phyloP scores from a whole-genome alignment of 2,888 invertebrate species.

The Chouioia cunea region DNA sequence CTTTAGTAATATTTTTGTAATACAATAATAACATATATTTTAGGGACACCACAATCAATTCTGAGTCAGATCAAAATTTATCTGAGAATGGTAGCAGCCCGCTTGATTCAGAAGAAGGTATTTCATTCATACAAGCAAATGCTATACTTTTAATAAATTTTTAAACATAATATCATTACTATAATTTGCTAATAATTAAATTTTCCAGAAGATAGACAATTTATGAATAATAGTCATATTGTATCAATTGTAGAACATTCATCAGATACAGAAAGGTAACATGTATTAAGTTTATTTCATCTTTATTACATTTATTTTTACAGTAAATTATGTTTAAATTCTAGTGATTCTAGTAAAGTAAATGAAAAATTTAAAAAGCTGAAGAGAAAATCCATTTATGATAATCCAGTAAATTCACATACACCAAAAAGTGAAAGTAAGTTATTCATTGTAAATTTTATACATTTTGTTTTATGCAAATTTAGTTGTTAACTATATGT shows the following conservation, averaged over 20 bases:
- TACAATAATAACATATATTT: not conserved
- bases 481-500: not conserved
- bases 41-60: conserved; percentile 12
- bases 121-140: not conserved
- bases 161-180: not conserved
- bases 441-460: conserved; percentile 9
- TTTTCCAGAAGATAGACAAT: conserved; percentile 35
- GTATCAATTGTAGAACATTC: conserved; percentile 40
- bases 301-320: not conserved
- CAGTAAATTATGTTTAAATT: not conserved
- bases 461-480: not conserved
- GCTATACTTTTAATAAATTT: not conserved
- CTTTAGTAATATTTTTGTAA: not conserved
- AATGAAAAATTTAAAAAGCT: conserved; percentile 4
- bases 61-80: not conserved
- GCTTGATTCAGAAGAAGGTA: conserved; percentile 36
- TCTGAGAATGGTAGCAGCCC: not conserved
- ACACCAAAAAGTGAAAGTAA: conserved; percentile 31
- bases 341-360: not conserved
- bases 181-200: not conserved
- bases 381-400: conserved; percentile 44
- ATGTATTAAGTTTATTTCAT: not conserved
- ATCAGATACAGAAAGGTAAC: conserved; percentile 41
- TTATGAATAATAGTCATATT: conserved; percentile 35
- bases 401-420: conserved; percentile 23